Conservation (phyloP, 1,140 invertebrate genomes). For the Procambarus virginalis region DNA sequence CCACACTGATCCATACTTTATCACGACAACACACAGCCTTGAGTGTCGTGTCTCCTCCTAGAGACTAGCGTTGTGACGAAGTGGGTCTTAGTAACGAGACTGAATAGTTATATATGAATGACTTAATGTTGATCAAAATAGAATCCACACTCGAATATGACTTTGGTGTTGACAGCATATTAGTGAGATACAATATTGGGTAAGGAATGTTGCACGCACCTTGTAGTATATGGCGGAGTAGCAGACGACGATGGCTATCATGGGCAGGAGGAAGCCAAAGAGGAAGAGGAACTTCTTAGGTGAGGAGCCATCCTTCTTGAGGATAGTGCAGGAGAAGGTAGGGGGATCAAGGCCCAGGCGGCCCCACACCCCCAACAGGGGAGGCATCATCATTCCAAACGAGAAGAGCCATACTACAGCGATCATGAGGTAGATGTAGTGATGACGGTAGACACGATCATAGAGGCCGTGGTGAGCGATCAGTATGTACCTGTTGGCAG, state of each 20-base stretch:
- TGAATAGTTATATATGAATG: no score
- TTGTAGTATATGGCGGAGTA: constrained; percentile 90
- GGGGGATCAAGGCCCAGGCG: constrained; percentile 83
- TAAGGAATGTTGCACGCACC: constrained; percentile 74
- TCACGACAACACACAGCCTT: no score
- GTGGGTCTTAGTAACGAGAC: no score
- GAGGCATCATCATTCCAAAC: constrained; percentile 82
- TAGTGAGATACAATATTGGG: no score
- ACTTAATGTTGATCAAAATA: no score
- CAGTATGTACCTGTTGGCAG: constrained; percentile 82
- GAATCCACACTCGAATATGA: no score
- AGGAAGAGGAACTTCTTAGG: constrained; percentile 91
- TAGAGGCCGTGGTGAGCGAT: constrained; percentile 86
- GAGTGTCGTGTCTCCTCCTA: no score
- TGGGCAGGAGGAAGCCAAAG: constrained; percentile 85
- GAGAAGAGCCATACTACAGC: constrained; percentile 83
- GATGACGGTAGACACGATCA: constrained; percentile 82
- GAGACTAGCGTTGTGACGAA: no score
- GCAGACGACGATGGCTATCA: constrained; percentile 87
- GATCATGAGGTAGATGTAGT: constrained; percentile 83
- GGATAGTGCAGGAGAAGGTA: constrained; percentile 90
- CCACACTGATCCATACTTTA: no score
- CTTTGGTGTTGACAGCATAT: no score
- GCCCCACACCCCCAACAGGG: constrained; percentile 87
- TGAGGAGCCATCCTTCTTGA: constrained; percentile 81